These are phyloP conservation scores for Ctena decussata DNA, from an alignment of 2,888 invertebrate genomes.

Conservation along the genomic window DNA sequence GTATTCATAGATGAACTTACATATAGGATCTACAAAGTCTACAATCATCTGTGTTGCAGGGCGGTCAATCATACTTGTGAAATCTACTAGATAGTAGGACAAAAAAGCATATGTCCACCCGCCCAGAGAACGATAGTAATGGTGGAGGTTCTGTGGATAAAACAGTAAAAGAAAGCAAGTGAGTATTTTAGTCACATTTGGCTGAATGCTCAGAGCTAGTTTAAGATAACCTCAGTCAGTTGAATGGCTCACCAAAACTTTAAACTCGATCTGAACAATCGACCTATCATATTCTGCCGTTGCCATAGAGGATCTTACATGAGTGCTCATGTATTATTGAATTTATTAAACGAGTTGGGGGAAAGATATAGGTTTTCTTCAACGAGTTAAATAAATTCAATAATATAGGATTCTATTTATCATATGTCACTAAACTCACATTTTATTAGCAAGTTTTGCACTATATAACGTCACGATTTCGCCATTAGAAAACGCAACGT, in stretches of 20 bases:
- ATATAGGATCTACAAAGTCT: conserved; percentile 71
- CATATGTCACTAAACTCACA: too few species aligned
- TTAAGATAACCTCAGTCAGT: not conserved
- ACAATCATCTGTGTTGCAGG: conserved; percentile 73
- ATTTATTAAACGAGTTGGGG: too few species aligned
- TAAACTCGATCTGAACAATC: not conserved
- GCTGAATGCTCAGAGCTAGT: too few species aligned
- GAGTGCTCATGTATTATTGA: too few species aligned
- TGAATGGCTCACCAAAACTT: not conserved
- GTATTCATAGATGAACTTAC: conserved; percentile 49
- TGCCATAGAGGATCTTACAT: too few species aligned
- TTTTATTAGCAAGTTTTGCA: too few species aligned
- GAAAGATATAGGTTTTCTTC: too few species aligned
- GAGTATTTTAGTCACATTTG: too few species aligned
- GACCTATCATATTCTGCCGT: not conserved
- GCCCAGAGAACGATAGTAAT: conserved; percentile 78
- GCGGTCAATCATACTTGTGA: conserved; percentile 76
- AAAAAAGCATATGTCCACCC: conserved; percentile 83
- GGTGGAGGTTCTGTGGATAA: conserved; percentile 77
- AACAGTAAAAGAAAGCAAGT: not conserved
- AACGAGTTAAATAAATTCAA: too few species aligned
- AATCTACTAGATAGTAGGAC: conserved; percentile 79
- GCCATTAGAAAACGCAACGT: too few species aligned
- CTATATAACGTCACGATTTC: too few species aligned
- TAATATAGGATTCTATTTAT: too few species aligned